A percentile compares a stretch with the other conserved stretches of the same genome.
These are phyloP conservation scores for Aspidiotus rigidus DNA, from an alignment of 2,888 invertebrate genomes.

Conservation along the genomic window DNA sequence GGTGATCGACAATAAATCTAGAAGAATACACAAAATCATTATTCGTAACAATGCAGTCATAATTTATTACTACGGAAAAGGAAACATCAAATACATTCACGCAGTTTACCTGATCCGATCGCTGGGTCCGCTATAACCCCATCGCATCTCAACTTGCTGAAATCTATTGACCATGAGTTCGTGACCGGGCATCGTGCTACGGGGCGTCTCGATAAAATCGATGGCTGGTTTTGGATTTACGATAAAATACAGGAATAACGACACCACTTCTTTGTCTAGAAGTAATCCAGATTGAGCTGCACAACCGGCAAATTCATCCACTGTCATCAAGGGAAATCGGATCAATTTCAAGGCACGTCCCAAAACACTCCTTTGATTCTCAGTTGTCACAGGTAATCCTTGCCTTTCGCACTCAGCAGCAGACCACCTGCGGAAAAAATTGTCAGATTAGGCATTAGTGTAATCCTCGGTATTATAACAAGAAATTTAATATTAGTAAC, in stretches of 20 bases:
- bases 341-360: slow-evolving; percentile 63
- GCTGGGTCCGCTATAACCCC: slow-evolving; percentile 58
- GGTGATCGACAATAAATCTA: slow-evolving; percentile 68
- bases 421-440: slow-evolving; percentile 51
- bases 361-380: slow-evolving; percentile 59
- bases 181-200: slow-evolving; percentile 54
- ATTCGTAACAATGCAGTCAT: no score
- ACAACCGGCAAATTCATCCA: slow-evolving; percentile 73
- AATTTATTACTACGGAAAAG: background rate
- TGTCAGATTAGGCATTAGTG: background rate
- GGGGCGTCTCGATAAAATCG: slow-evolving; percentile 58
- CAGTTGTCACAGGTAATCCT: slow-evolving; percentile 55
- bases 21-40: slow-evolving; percentile 37
- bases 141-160: slow-evolving; percentile 52
- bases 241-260: slow-evolving; percentile 59
- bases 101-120: slow-evolving; percentile 58
- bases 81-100: background rate
- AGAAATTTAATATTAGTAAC: slow-evolving; percentile 6
- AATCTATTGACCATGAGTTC: slow-evolving; percentile 60
- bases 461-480: background rate
- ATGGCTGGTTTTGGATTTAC: slow-evolving; percentile 68
- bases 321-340: slow-evolving; percentile 73
- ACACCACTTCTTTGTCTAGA: slow-evolving; percentile 65
- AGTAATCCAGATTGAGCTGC: slow-evolving; percentile 66
- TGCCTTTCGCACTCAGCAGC: slow-evolving; percentile 63